phyloP scores from a whole-genome alignment of 1,140 invertebrate genomes.

The Pseudomyrmex pallidus region DNA sequence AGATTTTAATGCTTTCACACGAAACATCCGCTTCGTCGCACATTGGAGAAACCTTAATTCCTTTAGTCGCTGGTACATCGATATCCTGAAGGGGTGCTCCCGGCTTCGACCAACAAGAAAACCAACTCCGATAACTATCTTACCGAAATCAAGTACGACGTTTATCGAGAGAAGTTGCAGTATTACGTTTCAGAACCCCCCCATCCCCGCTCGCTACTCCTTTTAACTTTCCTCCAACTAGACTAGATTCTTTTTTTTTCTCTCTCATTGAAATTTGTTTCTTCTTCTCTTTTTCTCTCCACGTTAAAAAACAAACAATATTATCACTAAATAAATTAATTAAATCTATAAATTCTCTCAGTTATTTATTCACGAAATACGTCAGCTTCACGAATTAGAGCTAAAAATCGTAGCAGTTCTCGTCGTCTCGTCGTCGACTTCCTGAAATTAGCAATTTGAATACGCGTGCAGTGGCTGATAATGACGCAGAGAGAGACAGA shows the following conservation, averaged over 20 bases:
- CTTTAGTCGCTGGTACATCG: constrained; percentile 10
- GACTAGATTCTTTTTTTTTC: no score
- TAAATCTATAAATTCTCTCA: no score
- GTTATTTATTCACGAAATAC: no score
- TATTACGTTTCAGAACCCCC: background rate
- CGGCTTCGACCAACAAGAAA: background rate
- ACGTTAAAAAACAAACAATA: no score
- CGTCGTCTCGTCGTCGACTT: background rate
- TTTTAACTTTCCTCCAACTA: background rate
- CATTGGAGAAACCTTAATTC: background rate
- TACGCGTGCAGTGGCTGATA: constrained; percentile 24
- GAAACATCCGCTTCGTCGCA: constrained; percentile 1
- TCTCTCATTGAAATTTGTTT: no score
- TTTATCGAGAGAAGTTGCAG: constrained; percentile 19
- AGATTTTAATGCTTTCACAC: constrained; percentile 15
- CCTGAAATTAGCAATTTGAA: constrained; percentile 50
- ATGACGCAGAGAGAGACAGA: constrained; percentile 5
- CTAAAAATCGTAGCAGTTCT: background rate
- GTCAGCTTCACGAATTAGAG: background rate
- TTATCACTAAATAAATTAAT: no score
- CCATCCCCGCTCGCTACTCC: background rate
- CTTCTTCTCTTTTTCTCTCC: no score
- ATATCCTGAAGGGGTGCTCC: background rate
- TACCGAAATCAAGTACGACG: constrained; percentile 23
- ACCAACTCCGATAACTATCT: constrained; percentile 23